These are phyloP conservation scores for Lepidonotus clava DNA, from an alignment of 2,888 invertebrate species.

Conservation along the genomic window DNA sequence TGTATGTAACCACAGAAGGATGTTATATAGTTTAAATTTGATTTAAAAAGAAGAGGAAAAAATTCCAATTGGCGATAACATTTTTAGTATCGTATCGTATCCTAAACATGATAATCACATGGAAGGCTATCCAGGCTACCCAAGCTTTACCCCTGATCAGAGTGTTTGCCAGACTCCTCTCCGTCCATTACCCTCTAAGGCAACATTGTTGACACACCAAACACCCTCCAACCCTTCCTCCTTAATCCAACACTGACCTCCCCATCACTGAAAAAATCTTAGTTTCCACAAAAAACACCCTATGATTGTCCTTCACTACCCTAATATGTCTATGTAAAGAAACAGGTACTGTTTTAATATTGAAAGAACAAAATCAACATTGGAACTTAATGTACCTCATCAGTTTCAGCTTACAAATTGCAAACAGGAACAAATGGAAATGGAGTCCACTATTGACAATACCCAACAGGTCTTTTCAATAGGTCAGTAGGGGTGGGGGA, in stretches of 20 bases:
- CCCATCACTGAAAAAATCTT: background rate
- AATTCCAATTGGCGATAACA: no score
- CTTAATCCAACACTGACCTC: background rate
- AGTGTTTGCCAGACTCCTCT: background rate
- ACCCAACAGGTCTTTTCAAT: background rate
- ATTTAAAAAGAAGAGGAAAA: no score
- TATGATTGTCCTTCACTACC: background rate
- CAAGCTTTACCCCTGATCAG: slow-evolving; percentile 21
- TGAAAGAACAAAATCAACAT: background rate
- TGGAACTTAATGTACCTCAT: background rate
- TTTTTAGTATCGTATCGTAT: no score
- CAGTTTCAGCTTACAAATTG: background rate
- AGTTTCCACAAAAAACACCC: background rate
- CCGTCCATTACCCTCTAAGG: slow-evolving; percentile 19
- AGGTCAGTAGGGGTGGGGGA: background rate
- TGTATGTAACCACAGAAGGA: no score
- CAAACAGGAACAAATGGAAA: background rate
- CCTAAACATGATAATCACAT: no score
- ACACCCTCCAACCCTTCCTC: background rate
- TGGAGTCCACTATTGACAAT: background rate
- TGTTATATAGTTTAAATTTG: no score
- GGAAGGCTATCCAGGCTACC: no score
- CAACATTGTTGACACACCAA: background rate
- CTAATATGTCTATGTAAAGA: no score
- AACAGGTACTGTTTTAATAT: background rate